phyloP scores from a whole-genome alignment of 1,140 invertebrate genomes.

The Geopemphigus sp. region DNA sequence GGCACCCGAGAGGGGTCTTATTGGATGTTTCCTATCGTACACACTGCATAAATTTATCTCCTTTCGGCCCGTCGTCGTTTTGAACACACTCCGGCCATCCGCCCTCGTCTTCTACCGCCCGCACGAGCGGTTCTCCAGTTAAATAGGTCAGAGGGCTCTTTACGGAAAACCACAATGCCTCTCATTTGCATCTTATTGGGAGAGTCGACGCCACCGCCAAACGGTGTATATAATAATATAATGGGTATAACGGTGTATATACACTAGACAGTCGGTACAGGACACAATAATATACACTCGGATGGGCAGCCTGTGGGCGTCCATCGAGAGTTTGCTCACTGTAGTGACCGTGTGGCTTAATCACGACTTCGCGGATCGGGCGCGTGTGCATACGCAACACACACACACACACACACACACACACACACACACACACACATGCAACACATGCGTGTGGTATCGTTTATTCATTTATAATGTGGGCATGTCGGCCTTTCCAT shows the following conservation, averaged over 20 bases:
- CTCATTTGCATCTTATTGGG: conserved; percentile 48
- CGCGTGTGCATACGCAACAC: no score
- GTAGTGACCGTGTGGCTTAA: background rate
- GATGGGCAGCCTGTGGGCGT: background rate
- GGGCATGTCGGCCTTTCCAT: no score
- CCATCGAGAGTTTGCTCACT: conserved; percentile 2
- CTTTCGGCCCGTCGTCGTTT: background rate
- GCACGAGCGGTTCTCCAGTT: background rate
- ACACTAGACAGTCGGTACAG: background rate
- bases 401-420: no score
- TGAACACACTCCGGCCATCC: background rate
- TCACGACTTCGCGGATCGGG: background rate
- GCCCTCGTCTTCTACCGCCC: background rate
- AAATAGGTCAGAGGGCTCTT: conserved; percentile 35
- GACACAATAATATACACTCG: conserved; percentile 1
- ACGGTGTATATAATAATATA: background rate
- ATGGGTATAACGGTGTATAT: background rate
- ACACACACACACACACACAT: no score
- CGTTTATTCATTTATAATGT: conserved; percentile 24
- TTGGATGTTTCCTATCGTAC: background rate
- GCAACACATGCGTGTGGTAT: background rate
- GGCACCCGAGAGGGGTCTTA: conserved; percentile 8
- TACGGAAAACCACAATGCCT: conserved; percentile 27
- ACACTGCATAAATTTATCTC: background rate
- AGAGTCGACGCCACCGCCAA: background rate